Evolutionary conservation across 1,140 invertebrate species (phyloP).

Genomic region (Dreissena rostriformis): DNA sequence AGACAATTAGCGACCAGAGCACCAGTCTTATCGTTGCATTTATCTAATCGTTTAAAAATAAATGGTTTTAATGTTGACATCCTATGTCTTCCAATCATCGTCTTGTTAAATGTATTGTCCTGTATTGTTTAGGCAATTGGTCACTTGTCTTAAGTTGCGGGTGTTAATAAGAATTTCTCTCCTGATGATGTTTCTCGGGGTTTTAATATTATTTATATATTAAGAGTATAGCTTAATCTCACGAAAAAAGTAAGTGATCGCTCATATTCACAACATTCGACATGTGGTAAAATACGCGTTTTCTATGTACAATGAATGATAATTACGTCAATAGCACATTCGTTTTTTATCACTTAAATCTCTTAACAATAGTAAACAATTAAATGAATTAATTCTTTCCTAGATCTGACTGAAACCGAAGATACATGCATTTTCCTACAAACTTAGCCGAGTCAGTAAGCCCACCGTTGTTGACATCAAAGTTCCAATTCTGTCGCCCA

Average conservation of each 20-base stretch:
- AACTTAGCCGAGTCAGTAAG: background rate
- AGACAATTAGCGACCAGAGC: no score
- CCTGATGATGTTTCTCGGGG: no score
- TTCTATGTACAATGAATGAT: no score
- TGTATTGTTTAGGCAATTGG: no score
- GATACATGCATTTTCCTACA: conserved; percentile 16
- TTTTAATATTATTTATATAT: background rate
- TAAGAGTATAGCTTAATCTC: background rate
- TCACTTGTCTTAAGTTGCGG: no score
- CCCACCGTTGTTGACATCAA: conserved; percentile 2
- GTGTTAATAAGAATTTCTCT: no score
- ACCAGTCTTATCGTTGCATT: no score
- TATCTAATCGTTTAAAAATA: no score
- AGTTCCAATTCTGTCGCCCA: conserved; percentile 2
- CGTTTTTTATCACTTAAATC: background rate
- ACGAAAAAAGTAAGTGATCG: background rate
- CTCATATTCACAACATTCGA: background rate
- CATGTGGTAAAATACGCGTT: background rate
- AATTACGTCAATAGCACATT: background rate
- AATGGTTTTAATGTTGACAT: no score
- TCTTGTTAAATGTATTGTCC: no score
- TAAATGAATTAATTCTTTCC: background rate
- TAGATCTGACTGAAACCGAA: conserved; percentile 21
- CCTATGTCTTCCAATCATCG: no score
- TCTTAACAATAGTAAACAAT: background rate